These are phyloP conservation scores for Phylloscopus collybita DNA, from an alignment of 2,797 vertebrate species.

Conservation along the genomic window DNA sequence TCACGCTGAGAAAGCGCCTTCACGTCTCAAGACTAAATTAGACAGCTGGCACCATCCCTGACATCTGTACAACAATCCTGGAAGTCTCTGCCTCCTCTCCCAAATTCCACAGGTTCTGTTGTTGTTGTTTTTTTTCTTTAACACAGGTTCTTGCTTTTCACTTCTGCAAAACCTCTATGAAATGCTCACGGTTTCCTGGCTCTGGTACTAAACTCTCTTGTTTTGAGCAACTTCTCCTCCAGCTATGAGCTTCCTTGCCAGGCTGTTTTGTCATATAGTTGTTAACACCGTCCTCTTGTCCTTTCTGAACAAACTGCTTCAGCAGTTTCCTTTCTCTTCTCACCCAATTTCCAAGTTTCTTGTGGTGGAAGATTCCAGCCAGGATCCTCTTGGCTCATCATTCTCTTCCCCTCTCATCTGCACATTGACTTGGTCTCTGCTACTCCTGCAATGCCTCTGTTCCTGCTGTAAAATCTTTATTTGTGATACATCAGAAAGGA, in stretches of 20 bases:
- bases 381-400: background rate
- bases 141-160: background rate
- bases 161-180: background rate
- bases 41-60: background rate
- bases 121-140: rapidly evolving
- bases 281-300: background rate
- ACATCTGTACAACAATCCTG: background rate
- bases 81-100: background rate
- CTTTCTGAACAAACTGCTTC: background rate
- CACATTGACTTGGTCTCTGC: background rate
- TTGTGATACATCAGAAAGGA: background rate
- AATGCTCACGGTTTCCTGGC: background rate
- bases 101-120: background rate
- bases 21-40: background rate
- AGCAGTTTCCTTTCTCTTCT: background rate
- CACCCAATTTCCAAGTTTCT: background rate
- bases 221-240: background rate
- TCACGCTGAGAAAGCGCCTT: background rate
- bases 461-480: background rate
- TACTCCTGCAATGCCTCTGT: background rate
- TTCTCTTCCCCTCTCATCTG: background rate
- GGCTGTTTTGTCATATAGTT: background rate
- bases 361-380: background rate
- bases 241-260: background rate
- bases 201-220: background rate